These are phyloP conservation scores for Myxocyprinus asiaticus DNA, from an alignment of 2,113 vertebrate genomes.

Conservation along the genomic window DNA sequence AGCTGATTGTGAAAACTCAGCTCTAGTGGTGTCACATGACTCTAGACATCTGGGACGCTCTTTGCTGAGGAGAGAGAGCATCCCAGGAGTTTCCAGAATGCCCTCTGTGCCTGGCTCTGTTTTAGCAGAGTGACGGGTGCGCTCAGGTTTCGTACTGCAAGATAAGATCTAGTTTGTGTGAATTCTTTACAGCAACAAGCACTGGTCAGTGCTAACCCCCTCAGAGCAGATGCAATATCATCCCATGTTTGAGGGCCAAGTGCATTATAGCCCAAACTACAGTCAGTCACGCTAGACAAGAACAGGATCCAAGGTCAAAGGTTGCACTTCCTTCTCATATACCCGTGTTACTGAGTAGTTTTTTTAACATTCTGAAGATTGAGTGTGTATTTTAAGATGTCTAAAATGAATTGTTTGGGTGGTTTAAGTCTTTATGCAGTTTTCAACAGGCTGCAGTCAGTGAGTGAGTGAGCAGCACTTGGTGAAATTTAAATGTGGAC, in stretches of 20 bases:
- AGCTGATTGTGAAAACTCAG: slow-evolving; percentile 56
- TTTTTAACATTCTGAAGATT: neutral
- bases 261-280: slow-evolving; percentile 51
- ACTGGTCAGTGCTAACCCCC: slow-evolving; percentile 49
- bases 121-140: slow-evolving; percentile 55
- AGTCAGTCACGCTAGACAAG: slow-evolving; percentile 63
- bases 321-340: slow-evolving; percentile 51
- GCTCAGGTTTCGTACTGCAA: slow-evolving; percentile 63
- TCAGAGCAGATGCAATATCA: slow-evolving; percentile 41
- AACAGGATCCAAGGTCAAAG: slow-evolving; percentile 63
- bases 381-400: too few species aligned
- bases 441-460: too few species aligned
- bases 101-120: slow-evolving; percentile 57
- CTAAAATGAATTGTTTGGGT: too few species aligned
- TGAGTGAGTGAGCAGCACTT: too few species aligned
- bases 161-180: slow-evolving; percentile 69
- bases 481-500: too few species aligned
- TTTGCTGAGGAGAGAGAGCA: slow-evolving; percentile 36
- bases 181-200: slow-evolving; percentile 62
- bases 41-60: slow-evolving; percentile 55
- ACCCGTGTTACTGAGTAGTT: neutral
- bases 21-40: slow-evolving; percentile 50
- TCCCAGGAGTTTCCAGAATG: slow-evolving; percentile 55
- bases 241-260: slow-evolving; percentile 34
- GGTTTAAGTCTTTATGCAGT: too few species aligned